Evolutionary conservation across 2,888 invertebrate species (phyloP).

Genomic region (Drosophila buzzatii): DNA sequence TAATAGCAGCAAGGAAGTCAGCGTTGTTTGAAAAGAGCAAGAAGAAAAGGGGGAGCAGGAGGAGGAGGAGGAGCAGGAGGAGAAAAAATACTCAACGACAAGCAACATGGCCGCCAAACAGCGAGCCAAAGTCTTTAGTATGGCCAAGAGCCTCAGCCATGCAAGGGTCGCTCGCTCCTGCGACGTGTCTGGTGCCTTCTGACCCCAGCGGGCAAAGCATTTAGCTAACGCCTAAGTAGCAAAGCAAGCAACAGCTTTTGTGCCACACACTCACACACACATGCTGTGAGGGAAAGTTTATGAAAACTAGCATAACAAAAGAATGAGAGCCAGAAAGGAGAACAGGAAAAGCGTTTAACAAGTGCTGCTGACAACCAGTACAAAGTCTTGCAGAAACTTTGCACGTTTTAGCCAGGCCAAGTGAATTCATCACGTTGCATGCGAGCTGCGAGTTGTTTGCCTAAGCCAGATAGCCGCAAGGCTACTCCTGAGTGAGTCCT

Average conservation of each 20-base stretch:
- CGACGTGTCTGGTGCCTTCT: constrained; percentile 11
- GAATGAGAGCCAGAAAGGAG: not conserved
- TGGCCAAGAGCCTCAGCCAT: constrained; percentile 30
- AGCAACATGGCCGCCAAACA: constrained; percentile 15
- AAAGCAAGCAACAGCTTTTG: constrained; percentile 78
- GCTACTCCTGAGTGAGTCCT: constrained; percentile 14
- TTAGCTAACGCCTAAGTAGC: constrained; percentile 73
- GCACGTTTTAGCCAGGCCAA: constrained; percentile 37
- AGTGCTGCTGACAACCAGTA: constrained; percentile 61
- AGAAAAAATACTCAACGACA: constrained; percentile 26
- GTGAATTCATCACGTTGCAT: constrained; percentile 50
- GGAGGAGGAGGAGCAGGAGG: too few relatives aligned
- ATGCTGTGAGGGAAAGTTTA: constrained; percentile 36
- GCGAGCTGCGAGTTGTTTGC: constrained; percentile 4
- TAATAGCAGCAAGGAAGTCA: constrained; percentile 74
- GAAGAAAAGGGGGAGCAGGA: not conserved
- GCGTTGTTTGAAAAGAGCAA: constrained; percentile 50
- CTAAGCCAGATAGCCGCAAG: constrained; percentile 17
- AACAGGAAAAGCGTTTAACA: constrained; percentile 61
- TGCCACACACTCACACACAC: constrained; percentile 40
- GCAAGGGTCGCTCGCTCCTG: not conserved
- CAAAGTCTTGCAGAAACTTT: constrained; percentile 53
- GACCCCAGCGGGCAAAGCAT: constrained; percentile 68
- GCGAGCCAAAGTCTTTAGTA: constrained; percentile 31
- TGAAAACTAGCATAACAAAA: constrained; percentile 64